Evolutionary conservation across 2,113 vertebrate genomes (phyloP), one percentile per base, ranked within the genome.

Genomic region (Seriola quinqueradiata): DNA sequence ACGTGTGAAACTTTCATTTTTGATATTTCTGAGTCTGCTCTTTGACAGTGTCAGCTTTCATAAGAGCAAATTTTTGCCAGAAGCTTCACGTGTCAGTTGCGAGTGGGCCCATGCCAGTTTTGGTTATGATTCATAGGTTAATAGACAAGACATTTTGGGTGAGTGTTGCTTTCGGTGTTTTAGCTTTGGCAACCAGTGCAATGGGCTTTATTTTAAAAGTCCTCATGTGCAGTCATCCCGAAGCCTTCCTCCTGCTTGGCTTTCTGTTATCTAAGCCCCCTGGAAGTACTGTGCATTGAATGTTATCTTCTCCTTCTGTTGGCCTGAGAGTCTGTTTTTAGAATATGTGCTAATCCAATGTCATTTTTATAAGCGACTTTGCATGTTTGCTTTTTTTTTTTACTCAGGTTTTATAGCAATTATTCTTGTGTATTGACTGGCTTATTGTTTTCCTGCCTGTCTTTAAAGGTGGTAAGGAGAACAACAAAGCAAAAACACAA

Each of bases 81-180:
- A 38, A 91, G 92, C 88, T 80, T 87, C 87, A 77, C 82, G 77
- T 90, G 92, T 92, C 92, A 91, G 74, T 87, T 81, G 89, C 52
- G 71, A 83, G 80, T 88, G 76, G 89, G 81, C 72, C 85, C 80
- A 36, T 91, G 90, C 91, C 89, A 90, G 84, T 88, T 92, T 79
- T 65, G 28, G 71, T 79, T 88, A 89, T 94, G 93, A 94, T 93
- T 95, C 92, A 92, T 93, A 85, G 87, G 89, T 94, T 92, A 94
- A 91, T 92, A 90, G 87, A 92, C 84, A 86, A 90, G 87, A 87
- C 86, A 87, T 93, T 92, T 87, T 86, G 84, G 84, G 82, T 32
- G 83, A 88, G 81, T 86, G 88, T 89, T 86, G 90, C 89, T 93
- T 86, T 88, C 44, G 79, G 87, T 91, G 85, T 88, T 93, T 90